Percentiles rank a stretch among this genome's conserved stretches.
phyloP scores from a whole-genome alignment of 2,888 invertebrate genomes.

The Parapristionchus giblindavisi region DNA sequence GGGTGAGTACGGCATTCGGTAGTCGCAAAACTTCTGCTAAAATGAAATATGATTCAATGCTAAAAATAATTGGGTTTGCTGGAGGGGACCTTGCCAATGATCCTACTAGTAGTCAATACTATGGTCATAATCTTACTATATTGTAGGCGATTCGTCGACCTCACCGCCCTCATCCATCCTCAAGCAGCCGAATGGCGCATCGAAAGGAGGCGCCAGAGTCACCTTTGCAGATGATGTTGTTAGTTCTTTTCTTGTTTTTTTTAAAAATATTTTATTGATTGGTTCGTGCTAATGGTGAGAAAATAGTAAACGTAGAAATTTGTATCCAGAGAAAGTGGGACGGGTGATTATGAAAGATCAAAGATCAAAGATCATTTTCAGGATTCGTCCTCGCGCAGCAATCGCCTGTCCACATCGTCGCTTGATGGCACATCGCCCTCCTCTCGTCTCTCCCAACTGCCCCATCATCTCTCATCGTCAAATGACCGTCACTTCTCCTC shows the following conservation, averaged over 20 bases:
- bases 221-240: constrained; percentile 46
- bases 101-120: background rate
- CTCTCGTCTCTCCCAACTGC: background rate
- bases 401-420: background rate
- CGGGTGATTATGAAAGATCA: too few species aligned
- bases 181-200: constrained; percentile 15
- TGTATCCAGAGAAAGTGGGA: too few species aligned
- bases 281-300: too few species aligned
- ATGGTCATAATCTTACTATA: background rate
- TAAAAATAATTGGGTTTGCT: too few species aligned
- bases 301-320: too few species aligned
- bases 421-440: constrained; percentile 17
- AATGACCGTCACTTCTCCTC: constrained; percentile 31
- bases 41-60: background rate
- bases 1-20: constrained; percentile 5
- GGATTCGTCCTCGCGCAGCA: background rate
- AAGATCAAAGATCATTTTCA: too few species aligned
- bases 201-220: constrained; percentile 39
- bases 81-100: constrained; percentile 4
- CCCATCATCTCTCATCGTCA: too few species aligned
- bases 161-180: constrained; percentile 45
- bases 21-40: background rate
- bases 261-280: too few species aligned
- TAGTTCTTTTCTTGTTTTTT: too few species aligned
- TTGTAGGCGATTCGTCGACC: constrained; percentile 35